Evolutionary conservation across 2,888 invertebrate species (phyloP).

Genomic region (Lepidocyrtinus sp.): DNA sequence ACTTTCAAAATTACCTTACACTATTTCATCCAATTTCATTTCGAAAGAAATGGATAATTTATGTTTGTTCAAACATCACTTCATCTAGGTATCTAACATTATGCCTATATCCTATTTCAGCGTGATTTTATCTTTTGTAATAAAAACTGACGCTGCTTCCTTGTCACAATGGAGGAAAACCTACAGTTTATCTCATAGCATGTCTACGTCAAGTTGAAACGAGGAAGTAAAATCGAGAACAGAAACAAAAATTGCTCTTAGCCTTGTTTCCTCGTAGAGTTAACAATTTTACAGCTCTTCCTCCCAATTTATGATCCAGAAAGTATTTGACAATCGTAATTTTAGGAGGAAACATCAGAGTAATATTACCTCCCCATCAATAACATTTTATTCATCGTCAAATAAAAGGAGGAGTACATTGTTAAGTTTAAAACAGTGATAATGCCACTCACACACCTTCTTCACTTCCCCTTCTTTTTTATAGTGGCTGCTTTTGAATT

Average conservation of each 20-base stretch:
- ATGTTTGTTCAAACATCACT: conserved; percentile 1
- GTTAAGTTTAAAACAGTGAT: background rate
- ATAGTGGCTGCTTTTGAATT: no score
- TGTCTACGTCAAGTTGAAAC: background rate
- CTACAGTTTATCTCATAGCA: background rate
- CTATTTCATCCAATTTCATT: conserved; percentile 11
- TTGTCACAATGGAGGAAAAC: background rate
- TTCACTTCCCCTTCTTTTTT: background rate
- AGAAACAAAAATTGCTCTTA: conserved; percentile 1
- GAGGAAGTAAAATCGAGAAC: background rate
- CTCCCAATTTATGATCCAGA: conserved; percentile 8
- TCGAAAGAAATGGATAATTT: background rate
- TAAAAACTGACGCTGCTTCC: background rate
- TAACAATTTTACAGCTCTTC: conserved; percentile 11
- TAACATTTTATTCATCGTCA: conserved; percentile 3
- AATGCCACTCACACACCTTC: conserved; percentile 11
- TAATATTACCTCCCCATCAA: background rate
- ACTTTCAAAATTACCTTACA: background rate
- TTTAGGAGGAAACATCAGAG: background rate
- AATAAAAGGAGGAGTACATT: background rate
- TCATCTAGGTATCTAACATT: background rate
- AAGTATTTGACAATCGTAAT: conserved; percentile 9
- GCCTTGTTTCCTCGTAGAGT: background rate
- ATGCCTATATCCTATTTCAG: no score
- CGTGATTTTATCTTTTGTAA: background rate